Evolutionary conservation across 2,113 vertebrate species (phyloP).

Genomic region (Chaetorhynchus papuensis): DNA sequence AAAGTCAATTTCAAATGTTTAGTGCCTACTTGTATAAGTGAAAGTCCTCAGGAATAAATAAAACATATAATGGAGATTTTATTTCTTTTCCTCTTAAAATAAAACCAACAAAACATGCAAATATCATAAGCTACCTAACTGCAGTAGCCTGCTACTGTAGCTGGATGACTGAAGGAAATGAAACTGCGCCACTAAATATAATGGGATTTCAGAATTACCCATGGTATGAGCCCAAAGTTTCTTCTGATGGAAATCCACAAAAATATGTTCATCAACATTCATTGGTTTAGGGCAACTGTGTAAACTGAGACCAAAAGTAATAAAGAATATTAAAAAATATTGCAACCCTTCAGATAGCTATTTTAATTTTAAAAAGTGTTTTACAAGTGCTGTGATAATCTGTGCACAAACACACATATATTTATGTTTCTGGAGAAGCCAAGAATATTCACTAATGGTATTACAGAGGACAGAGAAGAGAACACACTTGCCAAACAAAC

Average conservation of each 20-base stretch:
- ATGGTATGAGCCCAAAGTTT: neutral
- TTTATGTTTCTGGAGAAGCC: neutral
- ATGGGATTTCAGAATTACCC: neutral
- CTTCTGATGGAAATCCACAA: neutral
- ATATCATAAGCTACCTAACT: neutral
- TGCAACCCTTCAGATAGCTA: neutral
- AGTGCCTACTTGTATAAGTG: constrained; percentile 28
- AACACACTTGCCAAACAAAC: neutral
- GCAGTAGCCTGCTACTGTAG: neutral
- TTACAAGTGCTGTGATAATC: neutral
- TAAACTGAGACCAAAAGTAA: neutral
- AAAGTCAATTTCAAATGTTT: constrained; percentile 43
- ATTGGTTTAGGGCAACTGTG: neutral
- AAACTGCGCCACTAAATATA: neutral
- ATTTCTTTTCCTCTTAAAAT: neutral
- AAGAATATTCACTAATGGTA: neutral
- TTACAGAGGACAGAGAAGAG: neutral
- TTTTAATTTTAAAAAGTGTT: neutral
- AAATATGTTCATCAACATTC: neutral
- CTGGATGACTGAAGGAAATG: neutral
- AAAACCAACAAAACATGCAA: neutral
- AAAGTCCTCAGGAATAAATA: constrained; percentile 48
- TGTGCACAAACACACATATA: neutral
- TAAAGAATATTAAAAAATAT: neutral
- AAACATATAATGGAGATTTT: neutral